phyloP scores from a whole-genome alignment of 2,888 invertebrate genomes.

The Andrena flavipes region DNA sequence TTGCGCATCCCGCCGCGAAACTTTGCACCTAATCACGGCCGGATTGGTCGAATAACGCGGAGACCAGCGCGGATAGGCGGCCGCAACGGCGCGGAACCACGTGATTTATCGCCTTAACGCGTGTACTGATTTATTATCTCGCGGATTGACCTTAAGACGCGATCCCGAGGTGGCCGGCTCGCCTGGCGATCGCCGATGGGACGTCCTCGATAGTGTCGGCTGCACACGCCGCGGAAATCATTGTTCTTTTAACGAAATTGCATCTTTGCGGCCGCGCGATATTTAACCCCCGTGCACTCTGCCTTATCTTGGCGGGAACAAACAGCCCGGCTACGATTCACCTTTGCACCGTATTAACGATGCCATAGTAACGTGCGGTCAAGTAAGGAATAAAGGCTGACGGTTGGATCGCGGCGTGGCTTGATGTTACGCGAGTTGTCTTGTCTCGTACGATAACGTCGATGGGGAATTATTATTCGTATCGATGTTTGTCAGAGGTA shows the following conservation, averaged over 20 bases:
- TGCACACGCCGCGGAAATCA: conserved; percentile 60
- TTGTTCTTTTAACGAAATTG: conserved; percentile 62
- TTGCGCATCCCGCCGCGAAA: conserved; percentile 36
- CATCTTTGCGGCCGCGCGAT: conserved; percentile 31
- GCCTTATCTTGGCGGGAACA: conserved; percentile 31
- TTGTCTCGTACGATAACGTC: conserved; percentile 2
- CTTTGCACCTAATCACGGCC: conserved; percentile 54
- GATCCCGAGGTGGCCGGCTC: conserved; percentile 41
- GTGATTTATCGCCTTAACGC: conserved; percentile 70
- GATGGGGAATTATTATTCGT: conserved; percentile 9
- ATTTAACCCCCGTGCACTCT: conserved; percentile 49
- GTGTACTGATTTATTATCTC: conserved; percentile 71
- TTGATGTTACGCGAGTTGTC: conserved; percentile 15
- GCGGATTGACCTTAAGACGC: conserved; percentile 56
- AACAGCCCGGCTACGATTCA: conserved; percentile 31
- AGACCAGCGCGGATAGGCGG: conserved; percentile 30
- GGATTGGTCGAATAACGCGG: conserved; percentile 45
- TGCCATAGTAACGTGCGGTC: background rate
- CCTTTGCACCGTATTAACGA: conserved; percentile 49
- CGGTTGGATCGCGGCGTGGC: background rate
- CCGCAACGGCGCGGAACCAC: conserved; percentile 52
- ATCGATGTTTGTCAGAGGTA: background rate
- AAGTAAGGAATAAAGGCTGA: background rate
- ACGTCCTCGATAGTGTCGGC: conserved; percentile 63
- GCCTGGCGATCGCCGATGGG: conserved; percentile 61